These are phyloP conservation scores for Cataglyphis rosenhaueri DNA, from an alignment of 2,888 invertebrate genomes.

Conservation along the genomic window DNA sequence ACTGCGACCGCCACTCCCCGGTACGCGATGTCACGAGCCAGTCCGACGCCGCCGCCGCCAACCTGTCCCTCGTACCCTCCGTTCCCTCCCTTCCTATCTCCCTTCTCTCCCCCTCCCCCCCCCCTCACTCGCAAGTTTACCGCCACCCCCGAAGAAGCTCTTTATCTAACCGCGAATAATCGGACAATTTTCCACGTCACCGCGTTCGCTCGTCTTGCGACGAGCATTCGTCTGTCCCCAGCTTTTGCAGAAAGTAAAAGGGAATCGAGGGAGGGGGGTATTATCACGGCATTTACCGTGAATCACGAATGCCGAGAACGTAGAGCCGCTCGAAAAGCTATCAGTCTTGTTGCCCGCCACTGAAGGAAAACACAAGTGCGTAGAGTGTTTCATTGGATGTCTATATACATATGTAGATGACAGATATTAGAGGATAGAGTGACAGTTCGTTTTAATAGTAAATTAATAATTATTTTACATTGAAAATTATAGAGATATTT, in stretches of 20 bases:
- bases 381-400: neutral
- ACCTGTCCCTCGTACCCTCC: constrained; percentile 21
- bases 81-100: neutral
- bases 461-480: neutral
- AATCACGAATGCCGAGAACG: constrained; percentile 54
- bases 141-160: constrained; percentile 72
- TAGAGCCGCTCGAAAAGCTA: constrained; percentile 29
- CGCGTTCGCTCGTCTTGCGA: constrained; percentile 74
- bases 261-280: constrained; percentile 15
- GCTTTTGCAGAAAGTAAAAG: constrained; percentile 48
- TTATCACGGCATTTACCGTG: constrained; percentile 68
- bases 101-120: neutral
- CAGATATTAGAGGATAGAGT: neutral
- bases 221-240: constrained; percentile 58
- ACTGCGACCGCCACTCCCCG: constrained; percentile 53
- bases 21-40: constrained; percentile 53
- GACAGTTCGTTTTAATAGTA: neutral
- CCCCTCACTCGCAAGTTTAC: constrained; percentile 23
- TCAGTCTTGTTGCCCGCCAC: constrained; percentile 24
- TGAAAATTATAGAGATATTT: neutral
- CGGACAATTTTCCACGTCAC: constrained; percentile 83
- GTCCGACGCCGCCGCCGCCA: constrained; percentile 36
- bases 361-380: constrained; percentile 3
- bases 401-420: neutral
- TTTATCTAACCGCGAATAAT: constrained; percentile 83